phyloP scores from a whole-genome alignment of 2,888 invertebrate species.

The Cerceris ruficornis region DNA sequence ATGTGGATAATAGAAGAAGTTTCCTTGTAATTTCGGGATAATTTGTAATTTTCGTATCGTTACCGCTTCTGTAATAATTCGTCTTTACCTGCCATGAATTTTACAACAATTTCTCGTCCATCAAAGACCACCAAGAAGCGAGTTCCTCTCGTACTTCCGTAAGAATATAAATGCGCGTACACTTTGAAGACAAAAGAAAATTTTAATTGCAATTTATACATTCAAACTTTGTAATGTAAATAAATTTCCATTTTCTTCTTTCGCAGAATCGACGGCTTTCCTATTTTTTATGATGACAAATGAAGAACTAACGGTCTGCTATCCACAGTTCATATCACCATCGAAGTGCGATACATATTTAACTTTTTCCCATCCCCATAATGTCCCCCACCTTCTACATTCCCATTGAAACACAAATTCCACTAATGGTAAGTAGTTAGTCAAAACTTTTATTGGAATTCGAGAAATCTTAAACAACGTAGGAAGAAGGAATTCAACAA shows the following conservation, averaged over 20 bases:
- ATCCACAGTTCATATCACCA: too few relatives aligned
- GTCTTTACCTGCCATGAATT: too few relatives aligned
- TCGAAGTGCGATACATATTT: too few relatives aligned
- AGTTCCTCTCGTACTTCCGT: background rate
- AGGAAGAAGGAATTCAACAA: conserved; percentile 25
- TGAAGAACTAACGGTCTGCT: too few relatives aligned
- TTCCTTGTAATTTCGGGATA: too few relatives aligned
- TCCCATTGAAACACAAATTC: background rate
- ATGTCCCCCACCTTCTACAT: background rate
- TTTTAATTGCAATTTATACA: background rate
- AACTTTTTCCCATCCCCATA: background rate
- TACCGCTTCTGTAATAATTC: too few relatives aligned
- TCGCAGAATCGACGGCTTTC: background rate
- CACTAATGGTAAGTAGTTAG: background rate
- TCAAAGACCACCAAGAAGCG: background rate
- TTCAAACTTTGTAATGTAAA: background rate
- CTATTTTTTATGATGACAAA: background rate
- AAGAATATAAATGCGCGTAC: background rate
- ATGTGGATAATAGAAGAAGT: too few relatives aligned
- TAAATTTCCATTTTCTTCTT: too few relatives aligned
- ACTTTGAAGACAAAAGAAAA: background rate
- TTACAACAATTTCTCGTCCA: background rate
- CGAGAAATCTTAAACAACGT: conserved; percentile 30
- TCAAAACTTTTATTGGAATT: conserved; percentile 32
- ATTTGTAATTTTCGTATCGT: too few relatives aligned